Evolutionary conservation across 1,140 invertebrate species (phyloP), one percentile per base, ranked within the genome.

Genomic region (Rhyacophila brunnea): DNA sequence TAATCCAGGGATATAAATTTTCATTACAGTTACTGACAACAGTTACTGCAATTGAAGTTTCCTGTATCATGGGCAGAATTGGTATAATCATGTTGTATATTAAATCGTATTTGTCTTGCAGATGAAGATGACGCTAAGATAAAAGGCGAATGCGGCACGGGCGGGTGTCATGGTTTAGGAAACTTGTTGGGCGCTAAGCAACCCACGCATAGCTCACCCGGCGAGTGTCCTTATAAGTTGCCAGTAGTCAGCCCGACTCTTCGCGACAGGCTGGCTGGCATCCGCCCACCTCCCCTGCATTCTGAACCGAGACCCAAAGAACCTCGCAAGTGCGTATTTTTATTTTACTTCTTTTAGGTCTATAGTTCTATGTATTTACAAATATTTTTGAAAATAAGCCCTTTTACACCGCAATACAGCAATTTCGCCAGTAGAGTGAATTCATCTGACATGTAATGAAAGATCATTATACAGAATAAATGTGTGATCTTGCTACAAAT

Each of bases 191-290:
- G 90, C 40, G 83, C 88, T 43, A 87, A 87, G 72, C 86, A 85
- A 71, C 81, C 85, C 43, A 88, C 84, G 23, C 93, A 96, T 76
- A 84, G 85, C 40, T 84, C 86, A 59, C 80, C 85, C 14, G 86
- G 87, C 67, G 86, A 89, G 18, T 97, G 94, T 78, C 94, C 94
- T 0, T 96, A 96, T 77, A 70, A 71, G 66, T 35, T 68, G 53
- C 65, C 63, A 45, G 44, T 66, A 48, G 11, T 51, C 58, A 60
- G 50, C 43, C 62, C 69, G 14, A 13, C 56, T 34, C 60, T 61
- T 58, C 75, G 83, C 1, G 85, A 87, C 69, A 75, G 85, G 58
- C 68, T 85, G 14, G 77, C 71, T 57, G 57, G 45, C 13, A 19
- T 28, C 9, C 48, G 51, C 6, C 58, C 66, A 13, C 64, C 63